A percentile compares a stretch with the other conserved stretches of the same genome.
Conservation (phyloP, 2,797 vertebrate species). For the Sciurus carolinensis region DNA sequence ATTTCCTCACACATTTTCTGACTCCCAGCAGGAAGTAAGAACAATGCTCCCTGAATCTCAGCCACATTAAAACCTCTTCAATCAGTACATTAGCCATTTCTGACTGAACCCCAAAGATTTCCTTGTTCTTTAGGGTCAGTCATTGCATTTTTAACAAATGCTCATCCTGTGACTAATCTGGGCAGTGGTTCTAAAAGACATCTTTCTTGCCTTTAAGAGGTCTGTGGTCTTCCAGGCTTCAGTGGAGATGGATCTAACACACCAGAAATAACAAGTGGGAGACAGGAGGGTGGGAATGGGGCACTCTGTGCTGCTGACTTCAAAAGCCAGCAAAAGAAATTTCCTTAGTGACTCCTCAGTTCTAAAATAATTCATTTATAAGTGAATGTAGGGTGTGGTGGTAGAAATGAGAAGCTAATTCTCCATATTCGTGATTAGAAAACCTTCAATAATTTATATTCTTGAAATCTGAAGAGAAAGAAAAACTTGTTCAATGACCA, state of each 20-base stretch:
- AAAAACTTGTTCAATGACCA: neutral
- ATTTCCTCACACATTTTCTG: neutral
- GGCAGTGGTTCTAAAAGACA: neutral
- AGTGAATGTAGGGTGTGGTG: neutral
- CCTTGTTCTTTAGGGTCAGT: neutral
- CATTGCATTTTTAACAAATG: neutral
- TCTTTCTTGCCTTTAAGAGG: neutral
- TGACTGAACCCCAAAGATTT: neutral
- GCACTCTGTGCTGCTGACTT: neutral
- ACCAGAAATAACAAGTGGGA: neutral
- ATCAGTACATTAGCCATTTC: neutral
- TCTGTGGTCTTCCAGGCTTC: neutral
- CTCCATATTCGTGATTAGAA: neutral
- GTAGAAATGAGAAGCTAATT: neutral
- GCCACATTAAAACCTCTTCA: neutral
- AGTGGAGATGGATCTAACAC: neutral
- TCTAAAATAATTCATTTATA: neutral
- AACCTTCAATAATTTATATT: neutral
- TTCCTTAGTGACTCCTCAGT: neutral
- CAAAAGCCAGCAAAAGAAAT: neutral
- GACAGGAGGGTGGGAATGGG: too few species aligned
- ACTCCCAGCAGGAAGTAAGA: neutral
- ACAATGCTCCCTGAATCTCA: neutral
- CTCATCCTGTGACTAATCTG: neutral
- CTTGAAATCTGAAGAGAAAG: conserved; percentile 20